Evolutionary conservation across 2,888 invertebrate genomes (phyloP).

Genomic region (Leptinotarsa peninsularis): DNA sequence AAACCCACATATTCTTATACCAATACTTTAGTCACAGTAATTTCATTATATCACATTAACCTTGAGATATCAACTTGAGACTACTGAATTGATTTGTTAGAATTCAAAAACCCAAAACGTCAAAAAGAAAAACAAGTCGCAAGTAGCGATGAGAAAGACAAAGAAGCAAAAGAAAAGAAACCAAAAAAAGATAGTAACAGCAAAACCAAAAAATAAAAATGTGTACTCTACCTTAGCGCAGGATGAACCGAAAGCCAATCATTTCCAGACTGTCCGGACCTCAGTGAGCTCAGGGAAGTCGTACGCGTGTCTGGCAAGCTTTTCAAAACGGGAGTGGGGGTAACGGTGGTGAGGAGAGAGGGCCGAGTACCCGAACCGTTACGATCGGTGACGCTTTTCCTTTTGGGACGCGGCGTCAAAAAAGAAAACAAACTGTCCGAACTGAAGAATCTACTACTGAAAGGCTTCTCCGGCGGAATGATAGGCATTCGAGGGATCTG

Average conservation of each 20-base stretch:
- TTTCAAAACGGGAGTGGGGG: constrained; percentile 53
- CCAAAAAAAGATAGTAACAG: constrained; percentile 19
- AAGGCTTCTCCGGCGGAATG: constrained; percentile 47
- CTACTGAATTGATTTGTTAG: neutral
- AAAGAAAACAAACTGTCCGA: constrained; percentile 69
- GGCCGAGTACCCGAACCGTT: constrained; percentile 27
- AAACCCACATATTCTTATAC: no score
- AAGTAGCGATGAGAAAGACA: neutral
- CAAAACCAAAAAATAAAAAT: constrained; percentile 31
- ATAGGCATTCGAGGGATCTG: constrained; percentile 58
- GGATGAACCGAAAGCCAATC: constrained; percentile 53
- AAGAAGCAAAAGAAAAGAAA: neutral
- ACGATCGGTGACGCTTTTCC: constrained; percentile 39
- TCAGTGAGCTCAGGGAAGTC: constrained; percentile 60
- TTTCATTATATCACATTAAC: no score
- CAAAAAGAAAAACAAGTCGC: neutral
- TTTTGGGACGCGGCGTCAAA: constrained; percentile 70
- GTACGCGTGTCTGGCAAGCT: constrained; percentile 58
- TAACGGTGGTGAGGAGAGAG: constrained; percentile 36
- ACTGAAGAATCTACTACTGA: constrained; percentile 56
- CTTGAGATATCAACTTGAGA: no score
- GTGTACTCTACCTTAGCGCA: constrained; percentile 56
- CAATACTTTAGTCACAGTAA: no score
- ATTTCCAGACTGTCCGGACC: constrained; percentile 53
- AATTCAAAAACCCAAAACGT: neutral